Evolutionary conservation across 1,140 invertebrate genomes (phyloP), one percentile per base, ranked within the genome.

Genomic region (Leguminivora glycinivorella): DNA sequence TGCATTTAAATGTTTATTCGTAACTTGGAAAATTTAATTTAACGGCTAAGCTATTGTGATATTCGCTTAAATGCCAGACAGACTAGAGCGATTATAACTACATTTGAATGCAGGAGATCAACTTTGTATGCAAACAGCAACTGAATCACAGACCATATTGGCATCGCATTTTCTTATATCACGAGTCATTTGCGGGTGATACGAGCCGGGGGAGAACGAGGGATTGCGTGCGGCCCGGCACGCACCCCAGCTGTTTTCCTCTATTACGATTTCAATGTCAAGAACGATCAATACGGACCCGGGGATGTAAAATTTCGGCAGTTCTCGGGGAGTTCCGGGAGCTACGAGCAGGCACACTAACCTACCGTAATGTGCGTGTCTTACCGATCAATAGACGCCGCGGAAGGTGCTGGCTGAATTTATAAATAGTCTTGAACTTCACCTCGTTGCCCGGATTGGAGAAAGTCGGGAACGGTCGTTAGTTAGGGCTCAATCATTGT

Each of bases 231-330:
- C 79, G 79, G 78, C 69, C 71, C 73, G 73, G 74, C 78, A 84
- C 83, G 83, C 83, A 80, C 85, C 86, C 84, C 91, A 92, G 90
- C 90, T 92, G 91, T 92, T 92, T 88, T 83, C 83, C 81, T 85
- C 88, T 91, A 91, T 91, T 91, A 85, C 90, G 83, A 90, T 92
- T 92, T 92, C 92, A 92, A 92, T 92, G 92, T 92, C 92, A 92
- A 90, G 86, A 83, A 85, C 87, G 92, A 92, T 92, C 92, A 91
- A 92, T 92, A 92, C 78, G 71, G 77, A 79, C 83, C 58, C 85
- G 83, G 84, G 87, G 84, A 87, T 86, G 85, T 90, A 88, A 89
- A 88, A 90, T 90, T 86, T 91, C 88, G 87, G 86, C 72, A 79
- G 79, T 70, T 82, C 80, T 88, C 88, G 85, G 79, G 75, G 73